Evolutionary conservation across 2,888 invertebrate genomes (phyloP), one percentile per base, ranked within the genome.

Genomic region (Drosophila lacicola): DNA sequence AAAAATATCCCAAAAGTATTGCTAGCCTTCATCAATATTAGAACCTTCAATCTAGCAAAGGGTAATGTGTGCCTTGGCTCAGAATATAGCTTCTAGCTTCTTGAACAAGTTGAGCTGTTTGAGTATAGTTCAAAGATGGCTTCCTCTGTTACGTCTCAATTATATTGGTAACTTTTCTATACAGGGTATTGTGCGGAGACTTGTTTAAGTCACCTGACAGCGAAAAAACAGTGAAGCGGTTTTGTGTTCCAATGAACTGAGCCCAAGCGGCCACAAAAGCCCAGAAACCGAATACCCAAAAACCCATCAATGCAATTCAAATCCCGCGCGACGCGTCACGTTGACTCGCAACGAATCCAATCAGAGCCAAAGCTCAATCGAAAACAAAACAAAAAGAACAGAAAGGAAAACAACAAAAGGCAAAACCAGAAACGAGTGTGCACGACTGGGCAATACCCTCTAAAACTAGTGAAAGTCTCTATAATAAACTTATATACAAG

Each of bases 231-330:
- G 42, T 69, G 70, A 63, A 74, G 63, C 63, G 69, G 46, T 67
- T 53, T 53, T 57, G 36, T 39, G 56, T 39, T 58, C 41, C 42
- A 51, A 44, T 42, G 53, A 53, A 75, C 64, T 57, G 70, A 55
- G 58, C 58, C 62, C 54, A 60, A 57, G 21, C 29, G 29, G 29
- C 29, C 44, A 11, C 44, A 44, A 19, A 9, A 29, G 4, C 49
- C 37, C 41, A 51, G 51, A 62, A 62, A 53, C 11, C 67, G 58
- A 72, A 58, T 54, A 29, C 34, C 44, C 29, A 39, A 72, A 71
- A 71, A 56, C 47, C 72, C 56, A 77, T 67, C 73, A 77, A 77
- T 78, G 73, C 62, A 72, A 61, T 61, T 45, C 61, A 61, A 62
- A 72, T 74, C 60, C 49, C 67, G 42, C 36, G 67, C 53, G 46